These are phyloP conservation scores for Galeopsomyia nigrocyanea DNA, from an alignment of 2,888 invertebrate genomes.

Conservation along the genomic window DNA sequence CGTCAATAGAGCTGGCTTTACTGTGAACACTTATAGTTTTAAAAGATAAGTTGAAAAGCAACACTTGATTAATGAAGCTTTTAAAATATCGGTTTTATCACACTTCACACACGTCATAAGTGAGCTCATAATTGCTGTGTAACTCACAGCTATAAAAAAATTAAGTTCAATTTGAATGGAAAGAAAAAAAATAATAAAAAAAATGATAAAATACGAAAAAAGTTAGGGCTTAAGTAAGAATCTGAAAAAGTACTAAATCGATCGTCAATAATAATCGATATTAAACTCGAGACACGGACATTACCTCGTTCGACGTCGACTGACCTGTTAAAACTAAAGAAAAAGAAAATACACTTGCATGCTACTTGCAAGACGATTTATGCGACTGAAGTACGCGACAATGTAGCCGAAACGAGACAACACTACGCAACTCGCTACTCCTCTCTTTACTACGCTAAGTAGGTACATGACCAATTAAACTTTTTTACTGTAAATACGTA, in stretches of 20 bases:
- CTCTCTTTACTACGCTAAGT: constrained; percentile 61
- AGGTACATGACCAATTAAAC: constrained; percentile 67
- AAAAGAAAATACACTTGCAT: constrained; percentile 32
- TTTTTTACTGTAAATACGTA: constrained; percentile 69
- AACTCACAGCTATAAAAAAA: constrained; percentile 22
- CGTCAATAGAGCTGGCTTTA: constrained; percentile 34
- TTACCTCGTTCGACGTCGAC: constrained; percentile 49
- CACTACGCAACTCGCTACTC: constrained; percentile 64
- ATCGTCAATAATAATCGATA: constrained; percentile 37
- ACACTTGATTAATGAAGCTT: constrained; percentile 37
- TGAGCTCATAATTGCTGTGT: constrained; percentile 36
- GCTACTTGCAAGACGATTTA: constrained; percentile 48
- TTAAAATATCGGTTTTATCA: constrained; percentile 22
- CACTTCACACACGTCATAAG: constrained; percentile 31
- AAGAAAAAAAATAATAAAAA: not conserved
- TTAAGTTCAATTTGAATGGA: constrained; percentile 34
- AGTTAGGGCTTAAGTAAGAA: constrained; percentile 25
- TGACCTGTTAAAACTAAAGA: constrained; percentile 37
- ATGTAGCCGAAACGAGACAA: constrained; percentile 62
- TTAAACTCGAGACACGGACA: constrained; percentile 46
- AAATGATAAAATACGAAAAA: constrained; percentile 14
- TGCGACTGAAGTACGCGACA: constrained; percentile 63
- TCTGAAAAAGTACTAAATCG: constrained; percentile 38
- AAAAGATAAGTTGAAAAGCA: constrained; percentile 36
- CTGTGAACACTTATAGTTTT: constrained; percentile 33